phyloP scores from a whole-genome alignment of 2,888 invertebrate species.

The Sialis fuliginosa region DNA sequence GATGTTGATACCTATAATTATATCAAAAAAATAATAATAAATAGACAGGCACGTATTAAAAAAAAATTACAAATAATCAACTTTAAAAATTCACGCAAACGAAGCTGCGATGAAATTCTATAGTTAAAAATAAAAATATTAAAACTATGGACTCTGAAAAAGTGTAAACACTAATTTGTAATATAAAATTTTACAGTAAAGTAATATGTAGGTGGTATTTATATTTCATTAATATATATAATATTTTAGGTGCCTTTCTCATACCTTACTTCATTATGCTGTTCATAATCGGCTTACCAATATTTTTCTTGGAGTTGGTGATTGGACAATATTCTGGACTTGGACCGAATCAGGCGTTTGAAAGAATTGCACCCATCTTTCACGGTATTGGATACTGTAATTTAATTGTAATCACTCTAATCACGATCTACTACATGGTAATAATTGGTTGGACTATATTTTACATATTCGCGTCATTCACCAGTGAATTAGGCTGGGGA shows the following conservation, averaged over 20 bases:
- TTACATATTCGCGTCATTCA: slow-evolving; percentile 54
- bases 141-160: no score
- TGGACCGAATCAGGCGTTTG: slow-evolving; percentile 48
- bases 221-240: neutral
- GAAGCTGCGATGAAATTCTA: no score
- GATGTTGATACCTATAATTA: no score
- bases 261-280: slow-evolving; percentile 58
- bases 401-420: slow-evolving; percentile 48
- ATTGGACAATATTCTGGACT: slow-evolving; percentile 63
- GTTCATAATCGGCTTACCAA: slow-evolving; percentile 56
- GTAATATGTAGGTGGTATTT: no score
- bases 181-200: no score
- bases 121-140: no score
- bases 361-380: slow-evolving; percentile 41
- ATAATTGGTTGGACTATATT: slow-evolving; percentile 62
- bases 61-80: no score
- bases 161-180: no score
- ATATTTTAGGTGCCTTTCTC: slow-evolving; percentile 51
- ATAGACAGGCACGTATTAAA: no score
- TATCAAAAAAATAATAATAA: no score
- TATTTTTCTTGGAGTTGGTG: slow-evolving; percentile 62
- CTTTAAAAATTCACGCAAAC: no score
- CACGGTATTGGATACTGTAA: slow-evolving; percentile 47
- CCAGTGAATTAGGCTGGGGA: slow-evolving; percentile 45
- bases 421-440: slow-evolving; percentile 64